phyloP scores from a whole-genome alignment of 2,888 invertebrate genomes.

The Cryptus armator region DNA sequence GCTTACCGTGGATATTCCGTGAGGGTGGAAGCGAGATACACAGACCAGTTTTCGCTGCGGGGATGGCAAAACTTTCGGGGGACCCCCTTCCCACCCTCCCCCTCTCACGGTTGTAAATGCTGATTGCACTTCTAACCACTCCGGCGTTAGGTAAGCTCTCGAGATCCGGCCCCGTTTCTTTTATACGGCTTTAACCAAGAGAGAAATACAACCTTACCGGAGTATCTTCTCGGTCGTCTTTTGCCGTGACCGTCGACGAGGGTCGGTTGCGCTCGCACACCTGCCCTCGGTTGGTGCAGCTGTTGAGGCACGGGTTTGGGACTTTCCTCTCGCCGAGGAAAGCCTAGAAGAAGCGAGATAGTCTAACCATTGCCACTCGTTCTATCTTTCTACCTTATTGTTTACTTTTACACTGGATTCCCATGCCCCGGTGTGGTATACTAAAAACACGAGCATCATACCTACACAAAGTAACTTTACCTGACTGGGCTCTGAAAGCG shows the following conservation, averaged over 20 bases:
- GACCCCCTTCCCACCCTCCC: neutral
- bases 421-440: conserved; percentile 12
- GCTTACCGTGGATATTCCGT: conserved; percentile 8
- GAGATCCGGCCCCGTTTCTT: conserved; percentile 64
- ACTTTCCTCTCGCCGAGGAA: conserved; percentile 42
- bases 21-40: conserved; percentile 9
- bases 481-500: neutral
- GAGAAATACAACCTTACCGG: conserved; percentile 3
- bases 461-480: neutral
- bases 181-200: conserved; percentile 65
- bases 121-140: conserved; percentile 79
- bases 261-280: conserved; percentile 18
- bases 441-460: conserved; percentile 16
- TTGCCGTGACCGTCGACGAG: conserved; percentile 6
- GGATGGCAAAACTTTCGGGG: conserved; percentile 77
- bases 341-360: conserved; percentile 14
- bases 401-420: conserved; percentile 48
- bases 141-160: conserved; percentile 66
- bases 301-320: neutral
- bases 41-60: conserved; percentile 51
- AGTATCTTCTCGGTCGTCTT: conserved; percentile 31
- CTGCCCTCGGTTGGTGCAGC: conserved; percentile 1
- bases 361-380: conserved; percentile 39
- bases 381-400: conserved; percentile 48
- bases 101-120: conserved; percentile 79